These are phyloP conservation scores for Tetraneura akinire DNA, from an alignment of 1,140 invertebrate genomes.

Conservation along the genomic window DNA sequence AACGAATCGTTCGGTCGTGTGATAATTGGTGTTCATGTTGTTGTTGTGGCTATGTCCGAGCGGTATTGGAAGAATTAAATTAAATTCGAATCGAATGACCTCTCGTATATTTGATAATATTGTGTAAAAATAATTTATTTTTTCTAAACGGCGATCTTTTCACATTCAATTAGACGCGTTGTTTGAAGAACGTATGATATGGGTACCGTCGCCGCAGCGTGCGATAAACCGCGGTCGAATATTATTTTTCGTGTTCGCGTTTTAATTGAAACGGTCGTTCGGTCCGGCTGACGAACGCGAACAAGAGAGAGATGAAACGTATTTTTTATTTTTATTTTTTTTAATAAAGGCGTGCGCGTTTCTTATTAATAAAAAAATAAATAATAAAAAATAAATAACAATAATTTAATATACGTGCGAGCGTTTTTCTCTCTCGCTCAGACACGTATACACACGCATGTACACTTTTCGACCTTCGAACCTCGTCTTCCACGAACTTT, in stretches of 20 bases:
- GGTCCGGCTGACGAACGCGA: background rate
- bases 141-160: too few species aligned
- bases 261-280: slow-evolving; percentile 41
- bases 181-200: background rate
- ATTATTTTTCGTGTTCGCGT: background rate
- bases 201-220: too few species aligned
- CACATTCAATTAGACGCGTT: too few species aligned
- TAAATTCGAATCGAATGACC: too few species aligned
- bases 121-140: too few species aligned
- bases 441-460: background rate
- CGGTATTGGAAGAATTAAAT: too few species aligned
- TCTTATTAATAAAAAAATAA: slow-evolving; percentile 18
- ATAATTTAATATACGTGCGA: background rate
- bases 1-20: too few species aligned
- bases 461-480: background rate
- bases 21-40: too few species aligned
- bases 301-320: background rate
- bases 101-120: too few species aligned
- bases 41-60: too few species aligned
- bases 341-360: slow-evolving; percentile 19
- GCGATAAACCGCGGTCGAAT: background rate
- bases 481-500: slow-evolving; percentile 16
- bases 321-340: too few species aligned
- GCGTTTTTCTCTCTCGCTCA: background rate
- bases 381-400: background rate